A percentile compares a stretch with the other conserved stretches of the same genome.
Conservation (phyloP, 2,888 invertebrate species). For the Spatulosminthurus flaviceps region DNA sequence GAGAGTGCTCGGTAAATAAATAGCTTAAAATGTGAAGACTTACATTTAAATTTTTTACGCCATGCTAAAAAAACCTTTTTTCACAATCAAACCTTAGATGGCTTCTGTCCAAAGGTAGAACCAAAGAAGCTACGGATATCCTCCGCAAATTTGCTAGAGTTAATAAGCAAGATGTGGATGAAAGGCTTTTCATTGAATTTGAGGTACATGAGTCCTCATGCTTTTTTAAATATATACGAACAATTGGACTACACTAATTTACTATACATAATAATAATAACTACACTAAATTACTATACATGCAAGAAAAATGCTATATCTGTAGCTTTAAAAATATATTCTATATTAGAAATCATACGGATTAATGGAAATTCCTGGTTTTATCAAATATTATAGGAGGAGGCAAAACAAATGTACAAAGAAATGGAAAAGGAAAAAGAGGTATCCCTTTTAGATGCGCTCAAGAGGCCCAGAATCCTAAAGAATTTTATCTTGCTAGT, state of each 20-base stretch:
- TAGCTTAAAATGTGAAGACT: no score
- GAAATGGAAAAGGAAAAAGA: constrained; percentile 67
- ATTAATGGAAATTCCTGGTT: no score
- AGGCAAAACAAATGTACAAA: constrained; percentile 68
- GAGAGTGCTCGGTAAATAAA: constrained; percentile 80
- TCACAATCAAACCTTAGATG: constrained; percentile 72
- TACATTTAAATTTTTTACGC: no score
- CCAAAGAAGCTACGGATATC: constrained; percentile 80
- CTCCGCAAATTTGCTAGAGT: constrained; percentile 82
- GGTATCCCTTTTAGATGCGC: constrained; percentile 83
- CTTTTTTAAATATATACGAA: no score
- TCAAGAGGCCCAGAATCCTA: constrained; percentile 79
- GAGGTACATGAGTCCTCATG: no score
- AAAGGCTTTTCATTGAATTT: constrained; percentile 78
- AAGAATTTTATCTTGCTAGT: constrained; percentile 81
- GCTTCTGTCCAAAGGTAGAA: constrained; percentile 85
- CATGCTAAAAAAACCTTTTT: no score
- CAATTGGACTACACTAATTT: no score
- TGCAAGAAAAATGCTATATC: no score
- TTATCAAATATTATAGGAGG: constrained; percentile 69
- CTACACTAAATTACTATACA: no score
- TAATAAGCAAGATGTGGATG: constrained; percentile 79
- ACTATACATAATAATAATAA: no score
- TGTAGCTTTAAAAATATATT: no score
- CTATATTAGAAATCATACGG: no score